Base-by-base conservation (phyloP, 2,797 vertebrate species). In the Mormyrops attenuatus region DNA sequence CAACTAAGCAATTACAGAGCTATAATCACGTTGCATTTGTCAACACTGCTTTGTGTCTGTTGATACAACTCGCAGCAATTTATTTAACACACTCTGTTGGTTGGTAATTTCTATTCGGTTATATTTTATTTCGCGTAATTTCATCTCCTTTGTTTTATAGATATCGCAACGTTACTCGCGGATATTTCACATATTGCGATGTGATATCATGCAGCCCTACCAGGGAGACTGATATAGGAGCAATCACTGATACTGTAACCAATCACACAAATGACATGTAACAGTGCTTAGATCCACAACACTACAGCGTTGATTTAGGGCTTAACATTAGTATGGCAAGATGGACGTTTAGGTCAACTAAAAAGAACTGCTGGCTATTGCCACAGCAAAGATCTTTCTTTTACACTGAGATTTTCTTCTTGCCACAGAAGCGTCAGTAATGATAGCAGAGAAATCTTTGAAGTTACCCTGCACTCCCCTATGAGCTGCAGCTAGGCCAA, bases 381-480 rank as follows among this genome's bases (percentile, higher is more conserved):
- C 26, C 80, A 26, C 22, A 5, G 11, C 2, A 89, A 89, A 47
- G 22, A 85, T 44, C 41, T n/a, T n/a, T 50, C 9, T 57, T 30
- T 41, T 38, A 5, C 52, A n/a, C 30, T 9, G 20, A 47, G 8
- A 47, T 60, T 38, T 52, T 38, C 20, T 38, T 30, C 50, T 85
- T 57, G 73, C 73, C 53, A 9, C 50, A 77, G 88, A 80, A 47
- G 38, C 88, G 57, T 57, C 55, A 77, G 44, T 60, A 47, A 89
- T 38, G 20, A 30, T 34, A 22, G 88, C 34, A 53, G 15, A 52
- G 66, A 53, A 80, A 38, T 30, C 88, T 80, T 53, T 88, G 69
- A 82, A 80, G 69, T 89, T 47, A 85, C 77, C 34, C 38, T 17
- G 52, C 34, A 20, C 77, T 49, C 52, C 34, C 38, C 11, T 3